Evolutionary conservation across 1,140 invertebrate species (phyloP), one percentile per base, ranked within the genome.

Genomic region (Portunus trituberculatus): DNA sequence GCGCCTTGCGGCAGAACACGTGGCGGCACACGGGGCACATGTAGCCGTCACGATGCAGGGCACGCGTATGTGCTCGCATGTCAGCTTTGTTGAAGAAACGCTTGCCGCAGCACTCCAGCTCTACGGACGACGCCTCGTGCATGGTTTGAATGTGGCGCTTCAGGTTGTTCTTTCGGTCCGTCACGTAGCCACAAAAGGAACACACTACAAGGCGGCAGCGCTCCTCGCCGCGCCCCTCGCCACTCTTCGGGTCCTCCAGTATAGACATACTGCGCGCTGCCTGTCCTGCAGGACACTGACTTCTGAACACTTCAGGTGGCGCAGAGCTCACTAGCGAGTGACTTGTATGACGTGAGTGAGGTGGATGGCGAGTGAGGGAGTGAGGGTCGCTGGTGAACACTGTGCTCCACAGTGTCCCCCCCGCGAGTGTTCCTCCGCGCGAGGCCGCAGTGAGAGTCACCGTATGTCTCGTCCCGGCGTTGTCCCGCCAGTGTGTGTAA

Each of bases 81-180:
- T 97, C 97, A 3, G 97, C 97, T 95, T 97, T 97, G 90, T 97
- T 97, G 32, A 96, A 96, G 96, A 97, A 97, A 28, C 96, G 96
- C 0, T 97, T 96, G 0, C 97, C 97, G 93, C 97, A 97, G 93
- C 97, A 97, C 94, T 97, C 97, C 0, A 97, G 96, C 12, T 96
- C 96, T 94, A 97, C 97, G 48, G 97, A 96, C 83, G 96, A 97
- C 0, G 96, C 96, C 93, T 97, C 97, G 96, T 97, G 97, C 97
- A 97, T 97, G 28, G 97, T 97, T 0, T 96, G 96, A 16, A 97
- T 97, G 95, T 97, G 97, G n/a, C 97, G 96, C 95, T 97, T 97
- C 16, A 97, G 96, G 96, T 97, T 97, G 96, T 97, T 97, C 46
- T 97, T 96, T n/a, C 97, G 96, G 94, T 97, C 97, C 0, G 97